Evolutionary conservation across 2,888 invertebrate genomes (phyloP).

Genomic region (Xylota segnis): DNA sequence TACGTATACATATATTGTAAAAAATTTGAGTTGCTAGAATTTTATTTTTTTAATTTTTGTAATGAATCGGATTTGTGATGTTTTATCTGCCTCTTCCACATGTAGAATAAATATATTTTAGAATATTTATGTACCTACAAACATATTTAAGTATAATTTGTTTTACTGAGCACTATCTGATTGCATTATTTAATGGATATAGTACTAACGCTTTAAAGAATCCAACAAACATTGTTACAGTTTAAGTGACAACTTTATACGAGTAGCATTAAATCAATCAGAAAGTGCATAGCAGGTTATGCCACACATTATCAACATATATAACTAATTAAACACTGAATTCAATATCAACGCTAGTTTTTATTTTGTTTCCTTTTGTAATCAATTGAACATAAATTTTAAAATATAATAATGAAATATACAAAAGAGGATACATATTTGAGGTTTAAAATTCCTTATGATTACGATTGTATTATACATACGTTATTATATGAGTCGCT

Average conservation of each 20-base stretch:
- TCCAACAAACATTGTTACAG: not conserved
- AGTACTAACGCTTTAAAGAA: no score
- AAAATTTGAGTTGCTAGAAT: not conserved
- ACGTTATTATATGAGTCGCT: slow-evolving; percentile 25
- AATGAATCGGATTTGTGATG: not conserved
- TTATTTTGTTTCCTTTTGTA: slow-evolving; percentile 21
- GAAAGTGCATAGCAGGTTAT: slow-evolving; percentile 50
- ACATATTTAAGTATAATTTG: no score
- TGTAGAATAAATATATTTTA: slow-evolving; percentile 27
- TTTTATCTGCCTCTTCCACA: slow-evolving; percentile 54
- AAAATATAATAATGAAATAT: slow-evolving; percentile 20
- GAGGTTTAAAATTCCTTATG: slow-evolving; percentile 34
- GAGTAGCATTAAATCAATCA: slow-evolving; percentile 35
- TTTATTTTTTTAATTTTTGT: not conserved
- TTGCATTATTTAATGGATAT: slow-evolving; percentile 41
- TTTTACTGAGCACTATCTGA: slow-evolving; percentile 61
- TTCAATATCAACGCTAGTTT: slow-evolving; percentile 31
- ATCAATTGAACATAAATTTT: slow-evolving; percentile 14
- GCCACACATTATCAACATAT: slow-evolving; percentile 45
- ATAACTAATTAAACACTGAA: slow-evolving; percentile 47
- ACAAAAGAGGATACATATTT: slow-evolving; percentile 60
- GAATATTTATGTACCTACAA: not conserved
- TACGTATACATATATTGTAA: not conserved
- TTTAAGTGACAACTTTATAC: not conserved
- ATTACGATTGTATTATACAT: slow-evolving; percentile 38